phyloP scores from a whole-genome alignment of 2,113 vertebrate species.

The Plecturocebus donacophilus region DNA sequence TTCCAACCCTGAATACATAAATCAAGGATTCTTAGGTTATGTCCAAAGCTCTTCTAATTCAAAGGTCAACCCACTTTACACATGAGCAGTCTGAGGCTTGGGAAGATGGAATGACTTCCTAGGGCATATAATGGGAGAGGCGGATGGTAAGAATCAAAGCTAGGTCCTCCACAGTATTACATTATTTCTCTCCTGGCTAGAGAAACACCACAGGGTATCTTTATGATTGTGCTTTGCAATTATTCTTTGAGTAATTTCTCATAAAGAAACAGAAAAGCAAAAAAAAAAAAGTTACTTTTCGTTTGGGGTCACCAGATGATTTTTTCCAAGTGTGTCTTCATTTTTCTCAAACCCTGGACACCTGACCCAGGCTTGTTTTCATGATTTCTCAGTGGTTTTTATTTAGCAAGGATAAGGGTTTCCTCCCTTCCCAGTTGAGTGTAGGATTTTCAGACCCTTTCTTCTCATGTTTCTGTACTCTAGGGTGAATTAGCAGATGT shows the following conservation, averaged over 20 bases:
- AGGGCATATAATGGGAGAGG: background rate
- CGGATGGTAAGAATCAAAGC: background rate
- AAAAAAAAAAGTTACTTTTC: background rate
- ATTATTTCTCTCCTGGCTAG: background rate
- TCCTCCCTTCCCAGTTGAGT: background rate
- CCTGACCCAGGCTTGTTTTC: background rate
- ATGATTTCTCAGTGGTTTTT: background rate
- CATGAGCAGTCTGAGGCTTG: background rate
- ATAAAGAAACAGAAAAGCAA: slow-evolving; percentile 21
- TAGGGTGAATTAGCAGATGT: slow-evolving; percentile 48
- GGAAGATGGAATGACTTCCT: background rate
- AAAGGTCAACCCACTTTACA: slow-evolving; percentile 25
- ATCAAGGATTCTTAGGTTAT: slow-evolving; percentile 16
- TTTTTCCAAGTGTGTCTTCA: background rate
- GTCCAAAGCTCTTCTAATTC: slow-evolving; percentile 28
- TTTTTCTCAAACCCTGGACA: background rate
- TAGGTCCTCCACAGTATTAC: background rate
- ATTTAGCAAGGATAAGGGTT: background rate
- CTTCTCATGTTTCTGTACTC: background rate
- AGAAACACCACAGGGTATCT: background rate
- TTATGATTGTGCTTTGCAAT: background rate
- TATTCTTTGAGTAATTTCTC: slow-evolving; percentile 35
- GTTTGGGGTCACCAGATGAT: background rate
- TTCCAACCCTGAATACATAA: background rate
- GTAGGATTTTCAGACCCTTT: background rate